phyloP scores from a whole-genome alignment of 2,797 vertebrate species.

The Rhinichthys osculus region DNA sequence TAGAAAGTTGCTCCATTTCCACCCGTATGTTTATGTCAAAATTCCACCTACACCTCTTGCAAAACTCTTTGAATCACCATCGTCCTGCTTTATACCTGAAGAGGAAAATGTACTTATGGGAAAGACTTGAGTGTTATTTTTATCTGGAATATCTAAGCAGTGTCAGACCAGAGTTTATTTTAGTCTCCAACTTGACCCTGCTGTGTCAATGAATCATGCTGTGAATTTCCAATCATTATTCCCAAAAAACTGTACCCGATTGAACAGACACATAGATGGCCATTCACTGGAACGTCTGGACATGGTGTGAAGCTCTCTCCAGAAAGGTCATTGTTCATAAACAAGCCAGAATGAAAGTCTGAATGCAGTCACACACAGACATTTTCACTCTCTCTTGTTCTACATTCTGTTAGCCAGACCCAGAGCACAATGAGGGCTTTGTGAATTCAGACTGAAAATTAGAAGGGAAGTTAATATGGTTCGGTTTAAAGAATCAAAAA shows the following conservation, averaged over 20 bases:
- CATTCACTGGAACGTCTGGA: constrained; percentile 49
- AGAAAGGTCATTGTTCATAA: constrained; percentile 57
- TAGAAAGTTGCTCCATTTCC: constrained; percentile 4
- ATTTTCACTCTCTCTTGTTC: constrained; percentile 35
- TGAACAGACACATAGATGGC: constrained; percentile 50
- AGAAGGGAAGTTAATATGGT: constrained; percentile 45
- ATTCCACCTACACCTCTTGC: background rate
- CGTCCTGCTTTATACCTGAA: constrained; percentile 26
- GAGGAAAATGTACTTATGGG: constrained; percentile 52
- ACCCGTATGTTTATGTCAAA: constrained; percentile 11
- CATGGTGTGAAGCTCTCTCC: constrained; percentile 50
- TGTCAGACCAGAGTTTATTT: constrained; percentile 51
- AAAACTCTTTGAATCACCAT: constrained; percentile 14
- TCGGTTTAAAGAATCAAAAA: constrained; percentile 26
- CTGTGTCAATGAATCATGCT: constrained; percentile 63
- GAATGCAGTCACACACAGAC: constrained; percentile 45
- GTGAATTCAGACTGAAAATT: constrained; percentile 54
- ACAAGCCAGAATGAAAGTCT: constrained; percentile 55
- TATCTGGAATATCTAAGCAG: constrained; percentile 46
- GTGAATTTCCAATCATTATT: constrained; percentile 60
- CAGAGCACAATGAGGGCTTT: constrained; percentile 58
- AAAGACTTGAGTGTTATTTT: constrained; percentile 50
- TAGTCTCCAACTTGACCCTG: constrained; percentile 54
- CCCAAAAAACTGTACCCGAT: constrained; percentile 55
- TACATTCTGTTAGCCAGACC: constrained; percentile 55